Base-by-base conservation (phyloP, 2,797 vertebrate species). In the Brachyalestes nurse region DNA sequence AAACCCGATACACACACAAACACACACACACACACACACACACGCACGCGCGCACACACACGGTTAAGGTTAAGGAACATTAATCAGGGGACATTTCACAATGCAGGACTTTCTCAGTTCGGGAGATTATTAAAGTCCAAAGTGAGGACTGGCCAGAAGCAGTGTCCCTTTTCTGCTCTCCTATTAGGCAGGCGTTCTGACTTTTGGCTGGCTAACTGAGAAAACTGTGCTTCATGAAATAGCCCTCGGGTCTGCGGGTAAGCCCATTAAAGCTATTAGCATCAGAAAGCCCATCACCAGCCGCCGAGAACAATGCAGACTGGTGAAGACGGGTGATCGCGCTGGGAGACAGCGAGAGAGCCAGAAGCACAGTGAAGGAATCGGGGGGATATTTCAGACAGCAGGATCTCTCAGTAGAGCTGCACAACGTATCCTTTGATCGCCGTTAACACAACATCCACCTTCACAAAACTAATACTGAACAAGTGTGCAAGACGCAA, bases 261-360 rank as follows among this genome's bases (percentile, higher is more conserved):
- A 87, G 84, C 86, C 76, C 87, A 86, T 91, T 93, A 94, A 95
- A 95, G 91, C 93, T 94, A 90, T 93, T 72, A 90, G 87, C 78
- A 83, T 90, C 86, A 84, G 86, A 90, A 88, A 83, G 88, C 87
- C n/a, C 90, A 89, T 91, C 78, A 86, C 83, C 70, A 83, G 81
- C 40, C 67, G 75, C 80, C 72, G 75, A 85, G 77, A 84, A 67
- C 70, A 84, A 40, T n/a, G 28, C 73, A 65, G 61, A 83, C 77
- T 72, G 72, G 72, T 72, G 45, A 60, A 45, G 28, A 58, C 23
- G 21, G 67, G 19, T 40, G 70, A 67, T 16, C 10, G 12, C 25
- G 6, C 23, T 58, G 75, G 65, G 28, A 82, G 53, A 69, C 38
- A 42, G 38, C n/a, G 28, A 51, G 16, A 53, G 23, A 91, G 62